A percentile compares a stretch with the other conserved stretches of the same genome.
Evolutionary conservation across 2,113 vertebrate genomes (phyloP).

Genomic region (Azemiops feae): DNA sequence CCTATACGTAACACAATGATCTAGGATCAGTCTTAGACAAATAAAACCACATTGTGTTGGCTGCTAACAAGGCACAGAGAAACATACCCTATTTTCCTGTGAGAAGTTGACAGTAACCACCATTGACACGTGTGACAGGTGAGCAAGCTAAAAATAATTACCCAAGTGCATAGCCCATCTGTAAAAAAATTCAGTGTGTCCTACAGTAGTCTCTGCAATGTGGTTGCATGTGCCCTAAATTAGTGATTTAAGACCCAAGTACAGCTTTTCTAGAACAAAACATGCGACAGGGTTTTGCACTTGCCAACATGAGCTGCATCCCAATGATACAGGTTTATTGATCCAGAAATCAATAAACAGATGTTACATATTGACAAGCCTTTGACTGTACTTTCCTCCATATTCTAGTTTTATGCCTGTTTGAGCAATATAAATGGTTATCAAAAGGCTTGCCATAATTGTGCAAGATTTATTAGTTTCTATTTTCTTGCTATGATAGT

Average conservation of each 20-base stretch:
- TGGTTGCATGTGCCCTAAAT: neutral
- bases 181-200: neutral
- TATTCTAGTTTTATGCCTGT: neutral
- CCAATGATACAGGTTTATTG: neutral
- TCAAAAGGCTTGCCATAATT: neutral
- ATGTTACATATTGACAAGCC: neutral
- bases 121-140: constrained; percentile 1
- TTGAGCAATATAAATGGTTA: neutral
- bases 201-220: neutral
- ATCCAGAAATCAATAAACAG: constrained; percentile 9
- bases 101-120: constrained; percentile 33
- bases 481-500: neutral
- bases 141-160: constrained; percentile 32
- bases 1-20: neutral
- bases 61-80: neutral
- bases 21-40: neutral
- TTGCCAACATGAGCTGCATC: neutral
- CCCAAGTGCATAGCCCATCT: constrained; percentile 1
- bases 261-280: neutral
- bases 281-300: neutral
- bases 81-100: neutral
- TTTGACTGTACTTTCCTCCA: neutral
- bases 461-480: neutral
- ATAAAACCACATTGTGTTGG: neutral
- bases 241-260: neutral